Base-by-base conservation (phyloP, 2,113 vertebrate genomes). In the Melanostigma gelatinosum region DNA sequence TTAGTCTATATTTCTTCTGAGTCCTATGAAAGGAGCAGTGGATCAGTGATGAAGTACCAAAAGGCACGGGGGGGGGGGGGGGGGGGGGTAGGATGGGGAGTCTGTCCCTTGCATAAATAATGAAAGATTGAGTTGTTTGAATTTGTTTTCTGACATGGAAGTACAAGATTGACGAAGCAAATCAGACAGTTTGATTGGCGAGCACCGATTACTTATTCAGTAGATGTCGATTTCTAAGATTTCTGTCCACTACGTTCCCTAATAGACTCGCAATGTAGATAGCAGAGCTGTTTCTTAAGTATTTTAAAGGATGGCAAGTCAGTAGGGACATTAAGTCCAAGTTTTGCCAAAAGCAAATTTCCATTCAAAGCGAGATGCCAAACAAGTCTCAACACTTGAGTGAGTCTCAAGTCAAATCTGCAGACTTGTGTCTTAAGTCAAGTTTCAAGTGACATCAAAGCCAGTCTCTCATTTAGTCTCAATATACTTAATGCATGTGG, bases 181-280 rank as follows among this genome's bases (percentile, higher is more conserved):
- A 69, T 77, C 64, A 64, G 82, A 68, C 54, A 42, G 58, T 82
- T 72, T 89, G 61, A 88, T 86, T 83, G 75, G 57, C 40, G 67
- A 78, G 44, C 18, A 20, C 16, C 6, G 61, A 83, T 92, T 38
- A 88, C 36, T 87, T 79, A 87, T 91, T 91, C 73, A 80, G 50
- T 8, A 65, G 78, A 62, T 79, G 67, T 71, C 34, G 83, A 90
- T 89, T 85, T 80, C 46, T 60, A 38, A 0, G 38, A 75, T n/a
- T 18, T 13, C 24, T 15, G 46, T 64, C 46, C 11, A 38, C 36
- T 3, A 27, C 32, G 18, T 48, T 62, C 44, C 10, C 4, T 1
- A 2, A 29, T 1, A 20, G 36, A 29, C 13, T 40, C n/a, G 11
- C 12, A 16, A 34, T 18, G 22, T 24, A 5, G 29, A 15, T 36